These are phyloP conservation scores for Cecropterus lyciades DNA, from an alignment of 1,140 invertebrate species.

Conservation along the genomic window DNA sequence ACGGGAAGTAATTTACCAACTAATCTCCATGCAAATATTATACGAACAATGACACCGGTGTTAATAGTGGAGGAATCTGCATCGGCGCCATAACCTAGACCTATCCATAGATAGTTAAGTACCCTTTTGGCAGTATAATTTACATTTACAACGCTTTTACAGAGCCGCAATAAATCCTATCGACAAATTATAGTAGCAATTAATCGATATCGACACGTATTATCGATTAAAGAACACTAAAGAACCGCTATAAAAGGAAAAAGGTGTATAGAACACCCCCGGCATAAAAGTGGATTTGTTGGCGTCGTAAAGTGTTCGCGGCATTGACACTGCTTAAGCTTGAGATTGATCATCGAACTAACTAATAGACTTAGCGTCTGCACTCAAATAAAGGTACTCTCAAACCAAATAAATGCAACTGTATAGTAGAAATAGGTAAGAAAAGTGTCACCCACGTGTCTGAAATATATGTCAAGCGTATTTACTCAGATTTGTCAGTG, in stretches of 20 bases:
- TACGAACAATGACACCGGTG: constrained; percentile 55
- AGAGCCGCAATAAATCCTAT: constrained; percentile 35
- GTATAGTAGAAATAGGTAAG: too few species aligned
- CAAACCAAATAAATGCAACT: too few species aligned
- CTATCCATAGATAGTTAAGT: constrained; percentile 33
- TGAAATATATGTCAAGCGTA: too few species aligned
- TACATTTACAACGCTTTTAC: constrained; percentile 45
- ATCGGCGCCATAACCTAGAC: constrained; percentile 12
- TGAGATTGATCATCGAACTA: too few species aligned
- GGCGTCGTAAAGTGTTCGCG: constrained; percentile 60
- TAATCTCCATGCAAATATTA: constrained; percentile 70
- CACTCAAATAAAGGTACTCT: too few species aligned
- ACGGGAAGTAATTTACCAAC: constrained; percentile 63
- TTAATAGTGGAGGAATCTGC: constrained; percentile 46
- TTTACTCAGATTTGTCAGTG: too few species aligned
- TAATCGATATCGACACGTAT: constrained; percentile 42
- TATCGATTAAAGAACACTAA: constrained; percentile 49
- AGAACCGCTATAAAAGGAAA: constrained; percentile 43
- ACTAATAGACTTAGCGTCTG: too few species aligned
- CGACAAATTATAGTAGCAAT: constrained; percentile 36
- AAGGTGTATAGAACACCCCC: constrained; percentile 40
- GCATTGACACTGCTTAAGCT: background rate
- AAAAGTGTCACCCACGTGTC: too few species aligned
- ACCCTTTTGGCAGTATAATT: constrained; percentile 41
- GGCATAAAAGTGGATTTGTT: constrained; percentile 61